phyloP scores from a whole-genome alignment of 35 echinoderm and acorn worm species.

The Acanthaster planci region DNA sequence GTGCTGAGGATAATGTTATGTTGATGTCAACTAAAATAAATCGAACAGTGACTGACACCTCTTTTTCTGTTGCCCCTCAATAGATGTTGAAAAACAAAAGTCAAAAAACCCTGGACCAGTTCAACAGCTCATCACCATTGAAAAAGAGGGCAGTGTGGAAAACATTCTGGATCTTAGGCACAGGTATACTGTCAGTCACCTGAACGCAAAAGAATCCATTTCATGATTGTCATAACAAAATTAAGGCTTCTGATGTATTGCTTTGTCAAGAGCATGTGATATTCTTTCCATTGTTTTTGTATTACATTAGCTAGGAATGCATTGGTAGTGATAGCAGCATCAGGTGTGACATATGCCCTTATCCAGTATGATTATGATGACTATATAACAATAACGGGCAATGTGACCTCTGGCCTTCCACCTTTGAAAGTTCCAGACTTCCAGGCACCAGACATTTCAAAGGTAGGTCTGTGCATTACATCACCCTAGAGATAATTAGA shows the following conservation, averaged over 20 bases:
- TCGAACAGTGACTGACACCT: too few species aligned
- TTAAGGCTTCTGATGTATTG: too few species aligned
- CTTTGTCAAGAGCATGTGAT: too few species aligned
- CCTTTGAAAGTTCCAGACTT: conserved; percentile 57
- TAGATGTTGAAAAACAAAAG: conserved; percentile 74
- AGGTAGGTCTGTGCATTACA: conserved; percentile 40
- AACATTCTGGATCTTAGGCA: conserved; percentile 75
- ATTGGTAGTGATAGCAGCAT: conserved; percentile 63
- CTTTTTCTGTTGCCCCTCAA: too few species aligned
- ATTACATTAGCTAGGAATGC: conserved; percentile 73
- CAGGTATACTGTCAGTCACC: conserved; percentile 41
- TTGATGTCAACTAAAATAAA: too few species aligned
- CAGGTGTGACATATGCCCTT: conserved; percentile 36
- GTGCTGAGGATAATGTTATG: too few species aligned
- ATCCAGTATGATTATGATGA: background rate
- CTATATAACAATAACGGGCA: conserved; percentile 58
- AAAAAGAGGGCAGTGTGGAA: conserved; percentile 56
- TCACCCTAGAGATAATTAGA: background rate
- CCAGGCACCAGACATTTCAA: conserved; percentile 50
- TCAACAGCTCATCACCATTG: conserved; percentile 55
- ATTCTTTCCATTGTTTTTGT: background rate
- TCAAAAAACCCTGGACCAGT: conserved; percentile 45
- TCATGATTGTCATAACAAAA: too few species aligned
- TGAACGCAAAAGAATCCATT: too few species aligned
- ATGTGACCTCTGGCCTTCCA: conserved; percentile 78